Conservation (phyloP, 2,797 vertebrate genomes). For the Steatocranus sp. region DNA sequence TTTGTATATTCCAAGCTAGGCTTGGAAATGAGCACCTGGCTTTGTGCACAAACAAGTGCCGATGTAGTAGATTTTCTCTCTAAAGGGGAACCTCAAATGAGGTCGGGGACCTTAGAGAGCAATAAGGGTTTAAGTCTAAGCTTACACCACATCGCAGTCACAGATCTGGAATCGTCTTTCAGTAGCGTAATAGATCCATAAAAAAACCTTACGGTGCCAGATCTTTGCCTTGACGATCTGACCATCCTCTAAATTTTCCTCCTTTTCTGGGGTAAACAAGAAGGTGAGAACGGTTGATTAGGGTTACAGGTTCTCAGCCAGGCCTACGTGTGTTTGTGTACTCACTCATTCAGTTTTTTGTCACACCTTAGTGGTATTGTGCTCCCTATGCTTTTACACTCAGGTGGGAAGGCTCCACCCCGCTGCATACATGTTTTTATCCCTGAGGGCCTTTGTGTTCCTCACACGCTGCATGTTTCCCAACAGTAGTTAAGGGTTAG, state of each 20-base stretch:
- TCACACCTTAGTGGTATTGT: constrained; percentile 52
- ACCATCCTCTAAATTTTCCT: not conserved
- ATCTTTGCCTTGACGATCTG: not conserved
- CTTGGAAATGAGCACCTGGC: not conserved
- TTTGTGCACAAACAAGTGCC: constrained; percentile 18
- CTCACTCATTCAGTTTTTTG: not conserved
- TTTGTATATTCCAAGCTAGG: not conserved
- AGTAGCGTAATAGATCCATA: not conserved
- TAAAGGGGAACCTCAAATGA: constrained; percentile 33
- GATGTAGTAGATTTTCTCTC: constrained; percentile 19
- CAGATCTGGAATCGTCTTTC: constrained; percentile 32
- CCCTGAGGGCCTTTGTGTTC: not conserved
- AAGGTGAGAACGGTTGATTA: not conserved
- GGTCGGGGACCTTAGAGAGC: constrained; percentile 13
- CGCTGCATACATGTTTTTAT: not conserved
- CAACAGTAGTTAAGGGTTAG: not conserved
- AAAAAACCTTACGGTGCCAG: not conserved
- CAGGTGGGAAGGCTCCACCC: constrained; percentile 53
- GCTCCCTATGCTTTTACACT: constrained; percentile 33
- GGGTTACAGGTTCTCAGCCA: not conserved
- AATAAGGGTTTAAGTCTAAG: not conserved
- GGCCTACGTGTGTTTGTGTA: not conserved
- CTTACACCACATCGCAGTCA: constrained; percentile 19
- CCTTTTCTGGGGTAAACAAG: not conserved
- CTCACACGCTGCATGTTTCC: not conserved